These are phyloP conservation scores for Zosterops pallidus DNA, from an alignment of 2,113 vertebrate species.

Conservation along the genomic window DNA sequence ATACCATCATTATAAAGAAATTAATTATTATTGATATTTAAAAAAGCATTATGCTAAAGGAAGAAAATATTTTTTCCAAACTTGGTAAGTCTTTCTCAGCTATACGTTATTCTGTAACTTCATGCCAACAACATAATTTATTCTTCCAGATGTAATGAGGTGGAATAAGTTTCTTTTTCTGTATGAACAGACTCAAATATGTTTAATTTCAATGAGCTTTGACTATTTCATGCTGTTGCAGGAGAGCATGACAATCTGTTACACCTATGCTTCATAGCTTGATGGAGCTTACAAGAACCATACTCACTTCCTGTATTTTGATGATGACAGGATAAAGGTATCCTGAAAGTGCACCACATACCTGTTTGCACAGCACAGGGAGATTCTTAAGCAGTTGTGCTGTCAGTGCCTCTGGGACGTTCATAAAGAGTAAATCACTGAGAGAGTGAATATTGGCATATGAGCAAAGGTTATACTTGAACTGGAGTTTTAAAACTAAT, in stretches of 20 bases:
- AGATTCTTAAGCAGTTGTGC: not conserved
- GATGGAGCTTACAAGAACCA: not conserved
- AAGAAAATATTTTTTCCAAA: not conserved
- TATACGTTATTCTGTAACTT: not conserved
- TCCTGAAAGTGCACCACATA: not conserved
- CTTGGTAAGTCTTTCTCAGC: not conserved
- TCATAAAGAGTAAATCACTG: not conserved
- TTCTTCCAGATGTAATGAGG: not conserved
- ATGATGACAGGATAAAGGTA: not conserved
- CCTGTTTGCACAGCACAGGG: not conserved
- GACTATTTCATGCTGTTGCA: not conserved
- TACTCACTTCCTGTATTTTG: not conserved
- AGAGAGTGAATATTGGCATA: not conserved
- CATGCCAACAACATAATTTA: not conserved
- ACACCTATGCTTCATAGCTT: not conserved
- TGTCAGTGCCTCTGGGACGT: not conserved
- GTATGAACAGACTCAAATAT: not conserved
- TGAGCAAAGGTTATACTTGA: not conserved
- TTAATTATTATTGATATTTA: not conserved
- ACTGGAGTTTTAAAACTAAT: not conserved
- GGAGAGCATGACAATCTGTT: not conserved
- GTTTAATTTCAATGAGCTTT: not conserved
- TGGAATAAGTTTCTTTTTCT: not conserved
- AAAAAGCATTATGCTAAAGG: not conserved
- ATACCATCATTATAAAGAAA: not conserved